phyloP scores from a whole-genome alignment of 2,797 vertebrate genomes.

The Tragelaphus oryx region DNA sequence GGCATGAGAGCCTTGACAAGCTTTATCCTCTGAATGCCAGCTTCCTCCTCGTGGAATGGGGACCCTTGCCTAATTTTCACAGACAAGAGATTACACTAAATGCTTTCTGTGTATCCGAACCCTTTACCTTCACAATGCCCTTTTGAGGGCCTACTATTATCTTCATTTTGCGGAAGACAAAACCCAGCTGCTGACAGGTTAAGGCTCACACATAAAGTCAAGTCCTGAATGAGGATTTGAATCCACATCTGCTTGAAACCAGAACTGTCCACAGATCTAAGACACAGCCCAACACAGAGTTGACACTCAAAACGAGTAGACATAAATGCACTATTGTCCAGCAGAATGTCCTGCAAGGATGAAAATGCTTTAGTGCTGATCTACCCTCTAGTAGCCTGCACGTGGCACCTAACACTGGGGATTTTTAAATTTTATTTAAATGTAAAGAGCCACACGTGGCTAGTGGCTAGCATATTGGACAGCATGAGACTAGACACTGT shows the following conservation, averaged over 20 bases:
- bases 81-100: not conserved
- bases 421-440: not conserved
- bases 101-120: not conserved
- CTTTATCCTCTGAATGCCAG: not conserved
- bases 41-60: not conserved
- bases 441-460: not conserved
- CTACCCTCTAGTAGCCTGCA: not conserved
- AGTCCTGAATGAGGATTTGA: not conserved
- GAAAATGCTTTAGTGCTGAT: not conserved
- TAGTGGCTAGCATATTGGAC: not conserved
- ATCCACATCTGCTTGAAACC: not conserved
- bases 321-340: rapidly evolving
- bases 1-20: not conserved
- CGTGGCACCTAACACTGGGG: not conserved
- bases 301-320: not conserved
- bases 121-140: not conserved
- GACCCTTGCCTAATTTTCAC: not conserved
- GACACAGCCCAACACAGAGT: not conserved
- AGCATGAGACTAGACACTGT: not conserved
- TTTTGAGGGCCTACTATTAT: not conserved
- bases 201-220: not conserved
- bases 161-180: not conserved
- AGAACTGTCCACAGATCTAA: not conserved
- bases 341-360: not conserved
- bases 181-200: not conserved